Conservation (phyloP, 2,797 vertebrate genomes). For the Poecilia wingei region DNA sequence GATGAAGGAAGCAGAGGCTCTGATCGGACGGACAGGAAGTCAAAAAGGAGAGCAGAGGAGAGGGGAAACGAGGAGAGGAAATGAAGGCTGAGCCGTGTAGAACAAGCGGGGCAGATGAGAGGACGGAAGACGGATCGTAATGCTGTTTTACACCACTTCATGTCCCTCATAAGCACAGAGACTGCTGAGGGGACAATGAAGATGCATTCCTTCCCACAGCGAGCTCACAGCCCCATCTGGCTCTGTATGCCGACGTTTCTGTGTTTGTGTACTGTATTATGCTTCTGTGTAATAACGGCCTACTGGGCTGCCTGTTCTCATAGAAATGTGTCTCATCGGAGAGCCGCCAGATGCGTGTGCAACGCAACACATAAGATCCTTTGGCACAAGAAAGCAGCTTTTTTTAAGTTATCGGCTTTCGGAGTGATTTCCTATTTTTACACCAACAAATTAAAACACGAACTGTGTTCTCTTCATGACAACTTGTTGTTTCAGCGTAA, state of each 20-base stretch:
- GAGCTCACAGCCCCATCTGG: slow-evolving; percentile 69
- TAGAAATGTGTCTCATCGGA: slow-evolving; percentile 55
- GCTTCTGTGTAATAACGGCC: slow-evolving; percentile 66
- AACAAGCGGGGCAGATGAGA: slow-evolving; percentile 37
- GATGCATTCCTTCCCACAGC: slow-evolving; percentile 62
- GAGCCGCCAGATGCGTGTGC: slow-evolving; percentile 60
- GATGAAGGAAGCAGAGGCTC: slow-evolving; percentile 12
- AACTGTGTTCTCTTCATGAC: slow-evolving; percentile 11
- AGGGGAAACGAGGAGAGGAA: slow-evolving; percentile 18
- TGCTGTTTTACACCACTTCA: slow-evolving; percentile 47
- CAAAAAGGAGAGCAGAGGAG: slow-evolving; percentile 29
- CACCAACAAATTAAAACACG: slow-evolving; percentile 29
- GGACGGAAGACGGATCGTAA: slow-evolving; percentile 54
- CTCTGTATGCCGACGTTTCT: slow-evolving; percentile 63
- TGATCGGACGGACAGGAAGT: slow-evolving; percentile 26
- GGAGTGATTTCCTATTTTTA: slow-evolving; percentile 40
- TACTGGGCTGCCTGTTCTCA: slow-evolving; percentile 62
- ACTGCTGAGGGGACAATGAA: slow-evolving; percentile 68
- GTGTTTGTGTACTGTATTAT: slow-evolving; percentile 68
- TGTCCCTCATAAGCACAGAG: slow-evolving; percentile 55
- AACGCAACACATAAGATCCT: slow-evolving; percentile 50
- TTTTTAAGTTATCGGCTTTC: slow-evolving; percentile 29
- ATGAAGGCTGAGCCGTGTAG: slow-evolving; percentile 33
- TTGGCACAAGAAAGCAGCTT: slow-evolving; percentile 49
- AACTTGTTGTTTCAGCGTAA: slow-evolving; percentile 1